A percentile compares a stretch with the other conserved stretches of the same genome.
Evolutionary conservation across 2,113 vertebrate genomes (phyloP).

Genomic region (Heterotilapia buettikoferi): DNA sequence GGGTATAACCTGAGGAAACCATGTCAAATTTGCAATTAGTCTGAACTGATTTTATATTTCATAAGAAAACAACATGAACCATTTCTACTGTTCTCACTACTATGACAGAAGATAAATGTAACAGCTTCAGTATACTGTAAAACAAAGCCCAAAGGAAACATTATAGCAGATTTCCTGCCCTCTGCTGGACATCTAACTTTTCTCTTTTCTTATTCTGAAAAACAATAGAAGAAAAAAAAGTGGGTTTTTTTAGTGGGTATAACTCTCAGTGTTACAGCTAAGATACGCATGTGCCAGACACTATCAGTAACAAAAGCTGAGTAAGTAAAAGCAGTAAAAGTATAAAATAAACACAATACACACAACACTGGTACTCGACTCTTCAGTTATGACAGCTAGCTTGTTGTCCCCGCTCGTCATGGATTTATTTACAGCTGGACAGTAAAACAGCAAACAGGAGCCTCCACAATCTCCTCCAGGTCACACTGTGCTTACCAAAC

Average conservation of each 20-base stretch:
- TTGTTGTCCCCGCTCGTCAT: background rate
- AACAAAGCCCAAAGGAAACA: background rate
- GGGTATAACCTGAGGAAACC: background rate
- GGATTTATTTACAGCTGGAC: background rate
- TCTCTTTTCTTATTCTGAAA: background rate
- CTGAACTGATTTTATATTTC: background rate
- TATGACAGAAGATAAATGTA: background rate
- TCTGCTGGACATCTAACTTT: background rate
- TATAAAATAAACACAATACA: background rate
- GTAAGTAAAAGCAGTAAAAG: background rate
- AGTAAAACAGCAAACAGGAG: background rate
- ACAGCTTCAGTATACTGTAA: background rate
- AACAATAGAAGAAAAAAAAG: background rate
- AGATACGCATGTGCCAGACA: background rate
- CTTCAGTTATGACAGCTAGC: background rate
- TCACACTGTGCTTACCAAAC: background rate
- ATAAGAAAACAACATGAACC: background rate
- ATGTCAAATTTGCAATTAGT: background rate
- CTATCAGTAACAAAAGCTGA: background rate
- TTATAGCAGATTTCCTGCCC: background rate
- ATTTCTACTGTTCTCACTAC: background rate
- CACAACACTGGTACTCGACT: background rate
- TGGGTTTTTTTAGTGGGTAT: rapidly evolving
- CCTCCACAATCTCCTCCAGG: background rate
- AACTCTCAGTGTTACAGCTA: background rate